These are phyloP conservation scores for Hippoglossus hippoglossus DNA, from an alignment of 2,797 vertebrate genomes.

Conservation along the genomic window DNA sequence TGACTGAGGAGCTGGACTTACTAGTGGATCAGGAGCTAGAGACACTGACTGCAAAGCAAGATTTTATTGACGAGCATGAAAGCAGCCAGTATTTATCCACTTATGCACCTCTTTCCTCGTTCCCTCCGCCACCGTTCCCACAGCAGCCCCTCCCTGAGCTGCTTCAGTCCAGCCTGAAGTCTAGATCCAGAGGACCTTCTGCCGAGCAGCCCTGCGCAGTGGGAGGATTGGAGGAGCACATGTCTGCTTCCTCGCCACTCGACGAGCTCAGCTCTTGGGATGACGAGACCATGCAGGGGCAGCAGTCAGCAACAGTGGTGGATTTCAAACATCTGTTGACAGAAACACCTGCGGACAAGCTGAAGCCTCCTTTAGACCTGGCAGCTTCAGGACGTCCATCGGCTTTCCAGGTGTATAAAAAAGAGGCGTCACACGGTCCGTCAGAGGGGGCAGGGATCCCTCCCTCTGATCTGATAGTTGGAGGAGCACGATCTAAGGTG, in stretches of 20 bases:
- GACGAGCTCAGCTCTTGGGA: constrained; percentile 64
- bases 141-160: constrained; percentile 69
- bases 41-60: constrained; percentile 59
- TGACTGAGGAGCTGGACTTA: constrained; percentile 87
- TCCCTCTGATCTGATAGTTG: constrained; percentile 11
- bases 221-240: constrained; percentile 12
- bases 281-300: constrained; percentile 17
- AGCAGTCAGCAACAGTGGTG: constrained; percentile 26
- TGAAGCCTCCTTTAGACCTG: constrained; percentile 63
- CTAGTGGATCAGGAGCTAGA: constrained; percentile 88
- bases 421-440: constrained; percentile 32
- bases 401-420: constrained; percentile 83
- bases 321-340: constrained; percentile 76
- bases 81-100: constrained; percentile 30
- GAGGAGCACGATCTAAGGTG: constrained; percentile 62
- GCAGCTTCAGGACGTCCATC: constrained; percentile 72
- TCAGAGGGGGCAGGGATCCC: constrained; percentile 12
- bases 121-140: constrained; percentile 42
- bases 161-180: constrained; percentile 70
- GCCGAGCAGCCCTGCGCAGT: constrained; percentile 46
- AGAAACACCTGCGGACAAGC: constrained; percentile 44
- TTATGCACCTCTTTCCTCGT: constrained; percentile 31
- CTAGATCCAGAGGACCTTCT: constrained; percentile 40
- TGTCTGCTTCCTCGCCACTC: constrained; percentile 53
- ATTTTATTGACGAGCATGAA: constrained; percentile 8